phyloP scores from a whole-genome alignment of 2,888 invertebrate species.

The Hermaeophaga mercurialis region DNA sequence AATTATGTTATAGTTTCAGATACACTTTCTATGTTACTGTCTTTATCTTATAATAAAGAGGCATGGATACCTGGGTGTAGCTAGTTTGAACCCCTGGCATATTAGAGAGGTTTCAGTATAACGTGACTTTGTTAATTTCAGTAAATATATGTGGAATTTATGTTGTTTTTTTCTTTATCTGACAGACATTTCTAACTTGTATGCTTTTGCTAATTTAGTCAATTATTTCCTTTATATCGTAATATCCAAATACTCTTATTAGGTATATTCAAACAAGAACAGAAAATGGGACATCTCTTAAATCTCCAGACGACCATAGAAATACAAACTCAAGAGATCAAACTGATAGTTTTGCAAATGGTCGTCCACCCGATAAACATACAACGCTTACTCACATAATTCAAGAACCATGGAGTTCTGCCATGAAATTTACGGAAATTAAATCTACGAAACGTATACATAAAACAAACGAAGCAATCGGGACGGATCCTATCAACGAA shows the following conservation, averaged over 20 bases:
- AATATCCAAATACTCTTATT: too few relatives aligned
- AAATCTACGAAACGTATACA: conserved; percentile 77
- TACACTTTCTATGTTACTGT: too few relatives aligned
- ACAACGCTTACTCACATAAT: conserved; percentile 64
- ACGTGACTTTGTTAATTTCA: too few relatives aligned
- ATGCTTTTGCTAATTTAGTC: too few relatives aligned
- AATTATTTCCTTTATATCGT: not conserved
- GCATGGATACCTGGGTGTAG: too few relatives aligned
- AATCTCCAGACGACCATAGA: conserved; percentile 46
- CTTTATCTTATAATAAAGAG: too few relatives aligned
- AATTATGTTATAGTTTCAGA: too few relatives aligned
- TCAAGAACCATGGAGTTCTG: conserved; percentile 60
- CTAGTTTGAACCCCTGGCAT: too few relatives aligned
- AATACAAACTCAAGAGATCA: conserved; percentile 43
- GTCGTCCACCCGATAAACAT: conserved; percentile 57
- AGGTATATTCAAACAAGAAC: conserved; percentile 46
- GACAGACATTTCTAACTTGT: too few relatives aligned
- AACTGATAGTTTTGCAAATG: conserved; percentile 51
- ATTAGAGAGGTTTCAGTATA: too few relatives aligned
- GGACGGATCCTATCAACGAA: conserved; percentile 72
- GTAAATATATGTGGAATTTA: too few relatives aligned
- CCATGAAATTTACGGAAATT: conserved; percentile 73
- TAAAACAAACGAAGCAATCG: conserved; percentile 72
- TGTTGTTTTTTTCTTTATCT: too few relatives aligned
- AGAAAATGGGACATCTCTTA: conserved; percentile 54